Evolutionary conservation across 2,888 invertebrate genomes (phyloP), one percentile per base, ranked within the genome.

Genomic region (Drosophila suboccidentalis): DNA sequence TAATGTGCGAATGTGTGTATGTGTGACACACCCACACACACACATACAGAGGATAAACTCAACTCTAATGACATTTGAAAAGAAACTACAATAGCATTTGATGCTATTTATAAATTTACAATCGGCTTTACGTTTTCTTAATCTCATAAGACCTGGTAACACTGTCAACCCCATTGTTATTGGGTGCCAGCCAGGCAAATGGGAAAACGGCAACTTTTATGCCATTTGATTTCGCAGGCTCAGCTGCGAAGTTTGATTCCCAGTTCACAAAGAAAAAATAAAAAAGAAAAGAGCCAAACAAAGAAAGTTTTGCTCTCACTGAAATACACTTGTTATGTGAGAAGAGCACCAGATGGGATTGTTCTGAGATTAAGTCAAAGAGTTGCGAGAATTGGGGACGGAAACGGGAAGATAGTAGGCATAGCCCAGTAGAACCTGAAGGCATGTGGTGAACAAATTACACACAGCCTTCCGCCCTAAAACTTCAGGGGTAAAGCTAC

Each of bases 71-170:
- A 78, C 78, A 79, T 80, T 75, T 78, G 44, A 75, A 75, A 59
- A 64, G 71, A 26, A 66, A 63, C 64, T 59, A 65, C 65, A 63
- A 72, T 78, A 81, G 72, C 81, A 80, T 82, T 78, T 82, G 78
- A 74, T 78, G 86, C 81, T 75, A 84, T 88, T 86, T 86, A 88
- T 86, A 86, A 86, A 88, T 86, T 86, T 84, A 74, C 78, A 86
- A 82, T 86, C 88, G 78, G 71, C 78, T 82, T 80, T 73, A 53
- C 69, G 70, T 67, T 53, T 73, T 71, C 74, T 88, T 86, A 88
- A 86, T 89, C 88, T 71, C 59, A 54, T 86, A 86, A 88, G 80
- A 79, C 80, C 87, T 80, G 78, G 80, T 80, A 77, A 69, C 71
- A 61, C 49, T 53, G 69, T 66, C 72, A 75, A 73, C 70, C 72